These are phyloP conservation scores for Acanthacorydalis orientalis DNA, from an alignment of 2,888 invertebrate genomes.

Conservation along the genomic window DNA sequence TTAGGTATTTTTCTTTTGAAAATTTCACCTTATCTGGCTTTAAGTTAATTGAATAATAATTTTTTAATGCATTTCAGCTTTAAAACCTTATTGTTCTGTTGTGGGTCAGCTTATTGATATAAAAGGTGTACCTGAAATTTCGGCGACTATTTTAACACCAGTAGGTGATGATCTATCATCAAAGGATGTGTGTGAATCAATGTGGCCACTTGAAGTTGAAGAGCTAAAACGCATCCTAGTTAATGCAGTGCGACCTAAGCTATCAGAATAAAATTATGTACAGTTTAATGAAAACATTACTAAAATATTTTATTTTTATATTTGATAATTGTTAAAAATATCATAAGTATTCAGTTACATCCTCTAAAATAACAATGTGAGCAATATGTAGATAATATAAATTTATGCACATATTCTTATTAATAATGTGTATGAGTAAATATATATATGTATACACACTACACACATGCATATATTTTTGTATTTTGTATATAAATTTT, in stretches of 20 bases:
- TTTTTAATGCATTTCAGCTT: not conserved
- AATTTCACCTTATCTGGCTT: not conserved
- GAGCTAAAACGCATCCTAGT: too few relatives aligned
- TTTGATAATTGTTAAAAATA: too few relatives aligned
- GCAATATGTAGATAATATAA: not conserved
- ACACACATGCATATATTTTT: too few relatives aligned
- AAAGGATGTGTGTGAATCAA: conserved; percentile 4
- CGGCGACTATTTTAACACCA: conserved; percentile 5
- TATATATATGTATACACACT: too few relatives aligned
- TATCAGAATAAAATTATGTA: too few relatives aligned
- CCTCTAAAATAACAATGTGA: not conserved
- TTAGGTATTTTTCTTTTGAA: not conserved
- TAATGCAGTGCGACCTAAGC: too few relatives aligned
- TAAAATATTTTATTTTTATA: too few relatives aligned
- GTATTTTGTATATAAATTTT: too few relatives aligned
- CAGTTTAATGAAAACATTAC: too few relatives aligned
- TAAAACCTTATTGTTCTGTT: conserved; percentile 10
- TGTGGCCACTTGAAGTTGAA: conserved; percentile 12
- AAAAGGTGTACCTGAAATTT: conserved; percentile 10
- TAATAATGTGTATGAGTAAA: not conserved
- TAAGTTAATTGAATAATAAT: not conserved
- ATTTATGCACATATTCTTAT: not conserved
- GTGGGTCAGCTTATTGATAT: conserved; percentile 9
- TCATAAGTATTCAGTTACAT: not conserved
- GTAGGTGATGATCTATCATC: conserved; percentile 1